Evolutionary conservation across 2,113 vertebrate species (phyloP), one percentile per base, ranked within the genome.

Genomic region (Gnathonemus echidnorhynchus): DNA sequence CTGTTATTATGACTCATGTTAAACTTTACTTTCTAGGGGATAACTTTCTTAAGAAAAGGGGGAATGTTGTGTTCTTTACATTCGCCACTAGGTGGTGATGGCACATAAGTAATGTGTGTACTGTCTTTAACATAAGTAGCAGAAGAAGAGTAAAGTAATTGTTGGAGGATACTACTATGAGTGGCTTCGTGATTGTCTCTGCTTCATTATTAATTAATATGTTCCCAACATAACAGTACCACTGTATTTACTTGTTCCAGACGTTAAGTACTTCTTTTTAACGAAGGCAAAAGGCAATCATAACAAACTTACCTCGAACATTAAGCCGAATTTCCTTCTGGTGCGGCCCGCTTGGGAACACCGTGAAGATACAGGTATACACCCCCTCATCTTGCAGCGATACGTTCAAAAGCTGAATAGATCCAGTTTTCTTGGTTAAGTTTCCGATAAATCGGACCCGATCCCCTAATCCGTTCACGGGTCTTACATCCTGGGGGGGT

Each of bases 371-470:
- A 45, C 87, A 70, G 19, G 31, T 70, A 62, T 88, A 70, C 7
- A 66, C 52, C 15, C 87, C 87, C 42, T 88, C 87, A 46, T 88
- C 87, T 42, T 52, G 17, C 56, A 88, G 87, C 13, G 87, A 70
- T 31, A 88, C 87, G 39, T 70, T 0, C 27, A n/a, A 21, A 35
- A 88, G 31, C 2, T 45, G 87, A n/a, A 88, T 46, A 3, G 87
- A 88, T 56, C 87, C 87, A 48, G 7, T 48, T 45, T 85, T 85
- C 35, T 6, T 45, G 6, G 17, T 5, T 24, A 85, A 10, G 45
- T 85, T 48, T 48, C 83, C 83, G 11, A 19, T 39, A 77, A 77
- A 77, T 3, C 35, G 70, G 27, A 77, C 70, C 35, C 70, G 27
- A 77, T 11, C 10, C 35, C 70, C 70, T 17, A 77, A 77, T 35